Conservation (phyloP, 2,113 vertebrate species). For the Serilophus lunatus region DNA sequence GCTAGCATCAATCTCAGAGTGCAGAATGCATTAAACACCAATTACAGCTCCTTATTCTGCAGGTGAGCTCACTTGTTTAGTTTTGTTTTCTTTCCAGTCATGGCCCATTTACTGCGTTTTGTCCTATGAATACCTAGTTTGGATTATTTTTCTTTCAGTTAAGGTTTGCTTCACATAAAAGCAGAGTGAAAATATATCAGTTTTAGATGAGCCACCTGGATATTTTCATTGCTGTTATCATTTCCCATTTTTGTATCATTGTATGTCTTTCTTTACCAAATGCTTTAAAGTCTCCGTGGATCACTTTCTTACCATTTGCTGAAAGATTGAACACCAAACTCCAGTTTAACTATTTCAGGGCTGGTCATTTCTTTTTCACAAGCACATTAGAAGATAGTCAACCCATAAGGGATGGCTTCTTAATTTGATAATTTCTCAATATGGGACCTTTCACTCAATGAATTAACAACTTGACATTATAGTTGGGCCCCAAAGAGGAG, state of each 20-base stretch:
- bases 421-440: not conserved
- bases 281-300: not conserved
- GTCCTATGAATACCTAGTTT: not conserved
- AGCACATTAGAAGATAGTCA: not conserved
- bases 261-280: not conserved
- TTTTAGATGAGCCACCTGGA: constrained; percentile 47
- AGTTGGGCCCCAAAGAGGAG: not conserved
- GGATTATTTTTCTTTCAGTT: constrained; percentile 17
- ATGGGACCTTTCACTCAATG: not conserved
- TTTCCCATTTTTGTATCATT: not conserved
- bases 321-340: not conserved
- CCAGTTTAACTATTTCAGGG: not conserved
- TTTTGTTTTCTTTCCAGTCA: constrained; percentile 16
- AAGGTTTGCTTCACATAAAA: constrained; percentile 13
- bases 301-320: not conserved
- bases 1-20: not conserved
- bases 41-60: not conserved
- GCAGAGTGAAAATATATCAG: constrained; percentile 3
- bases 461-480: not conserved
- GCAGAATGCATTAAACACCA: not conserved
- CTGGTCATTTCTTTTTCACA: not conserved
- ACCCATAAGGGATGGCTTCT: not conserved
- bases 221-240: constrained; percentile 17
- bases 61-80: not conserved
- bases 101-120: constrained; percentile 10